Percentiles rank a stretch among this genome's conserved stretches.
Conservation (phyloP, 1,140 invertebrate species). For the Drosophila busckii region DNA sequence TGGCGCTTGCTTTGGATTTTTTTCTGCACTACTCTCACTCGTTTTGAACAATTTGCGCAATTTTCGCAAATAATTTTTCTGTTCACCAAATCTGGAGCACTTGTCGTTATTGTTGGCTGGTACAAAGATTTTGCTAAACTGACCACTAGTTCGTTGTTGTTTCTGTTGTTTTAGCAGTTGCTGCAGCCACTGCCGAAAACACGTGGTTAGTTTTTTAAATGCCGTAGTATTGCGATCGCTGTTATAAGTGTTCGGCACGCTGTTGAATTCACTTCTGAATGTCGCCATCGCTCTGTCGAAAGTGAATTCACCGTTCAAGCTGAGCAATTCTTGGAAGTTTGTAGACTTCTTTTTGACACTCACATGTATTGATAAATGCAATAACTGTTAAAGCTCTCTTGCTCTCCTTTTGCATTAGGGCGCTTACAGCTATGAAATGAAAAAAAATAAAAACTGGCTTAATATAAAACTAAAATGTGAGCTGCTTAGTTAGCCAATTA, state of each 20-base stretch:
- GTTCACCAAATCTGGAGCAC: conserved; percentile 28
- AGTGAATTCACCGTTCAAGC: conserved; percentile 40
- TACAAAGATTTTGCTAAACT: conserved; percentile 38
- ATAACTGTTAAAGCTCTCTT: no score
- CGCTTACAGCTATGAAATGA: no score
- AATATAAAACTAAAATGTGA: no score
- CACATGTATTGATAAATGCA: no score
- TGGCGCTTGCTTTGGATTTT: not conserved
- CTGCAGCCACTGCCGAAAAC: conserved; percentile 57
- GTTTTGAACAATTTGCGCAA: conserved; percentile 39
- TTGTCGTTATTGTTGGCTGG: no score
- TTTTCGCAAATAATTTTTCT: conserved; percentile 34
- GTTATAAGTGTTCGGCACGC: conserved; percentile 59
- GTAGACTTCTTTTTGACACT: no score
- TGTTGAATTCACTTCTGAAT: conserved; percentile 67
- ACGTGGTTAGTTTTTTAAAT: conserved; percentile 67
- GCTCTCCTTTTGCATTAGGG: no score
- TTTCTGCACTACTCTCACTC: conserved; percentile 3
- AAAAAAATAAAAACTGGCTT: no score
- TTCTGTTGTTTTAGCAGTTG: conserved; percentile 30
- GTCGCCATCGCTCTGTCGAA: conserved; percentile 57
- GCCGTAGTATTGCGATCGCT: conserved; percentile 43
- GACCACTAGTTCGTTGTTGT: conserved; percentile 20
- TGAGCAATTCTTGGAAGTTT: no score
- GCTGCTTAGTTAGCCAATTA: no score